A percentile compares a stretch with the other conserved stretches of the same genome.
Conservation (phyloP, 2,797 vertebrate genomes). For the Enteromius trimaculatus region DNA sequence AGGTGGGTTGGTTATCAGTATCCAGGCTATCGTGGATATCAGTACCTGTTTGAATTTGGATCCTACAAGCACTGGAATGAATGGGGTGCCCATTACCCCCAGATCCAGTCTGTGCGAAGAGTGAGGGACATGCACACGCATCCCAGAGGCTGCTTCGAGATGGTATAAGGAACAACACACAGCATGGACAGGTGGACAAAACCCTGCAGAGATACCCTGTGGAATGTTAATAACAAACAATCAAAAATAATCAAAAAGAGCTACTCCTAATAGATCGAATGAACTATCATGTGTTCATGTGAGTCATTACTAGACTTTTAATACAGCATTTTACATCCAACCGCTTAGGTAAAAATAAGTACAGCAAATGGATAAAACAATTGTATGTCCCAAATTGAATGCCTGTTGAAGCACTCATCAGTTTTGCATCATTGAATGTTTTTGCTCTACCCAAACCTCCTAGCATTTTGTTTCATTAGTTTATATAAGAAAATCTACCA, state of each 20-base stretch:
- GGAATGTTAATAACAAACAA: slow-evolving; percentile 20
- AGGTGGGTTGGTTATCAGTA: slow-evolving; percentile 89
- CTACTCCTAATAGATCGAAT: not conserved
- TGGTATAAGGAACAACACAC: slow-evolving; percentile 63
- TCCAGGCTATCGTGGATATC: slow-evolving; percentile 86
- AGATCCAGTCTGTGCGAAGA: slow-evolving; percentile 85
- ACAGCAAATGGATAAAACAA: not conserved
- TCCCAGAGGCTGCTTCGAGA: slow-evolving; percentile 82
- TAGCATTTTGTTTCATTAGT: slow-evolving; percentile 32
- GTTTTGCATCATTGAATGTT: slow-evolving; percentile 69
- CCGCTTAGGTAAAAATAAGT: slow-evolving; percentile 60
- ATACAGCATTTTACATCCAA: slow-evolving; percentile 65
- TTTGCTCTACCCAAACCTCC: slow-evolving; percentile 59
- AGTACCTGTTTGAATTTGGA: slow-evolving; percentile 83
- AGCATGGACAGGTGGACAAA: slow-evolving; percentile 47
- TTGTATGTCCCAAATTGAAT: not conserved
- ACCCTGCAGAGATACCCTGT: slow-evolving; percentile 6
- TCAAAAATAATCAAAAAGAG: slow-evolving; percentile 12
- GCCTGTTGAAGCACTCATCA: slow-evolving; percentile 10
- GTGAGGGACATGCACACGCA: slow-evolving; percentile 86
- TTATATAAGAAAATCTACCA: slow-evolving; percentile 13
- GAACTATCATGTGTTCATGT: not conserved
- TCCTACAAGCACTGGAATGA: slow-evolving; percentile 85
- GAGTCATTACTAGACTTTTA: not conserved
- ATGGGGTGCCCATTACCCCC: slow-evolving; percentile 82